Evolutionary conservation across 2,888 invertebrate genomes (phyloP), one percentile per base, ranked within the genome.

Genomic region (Aphodius sticticus): DNA sequence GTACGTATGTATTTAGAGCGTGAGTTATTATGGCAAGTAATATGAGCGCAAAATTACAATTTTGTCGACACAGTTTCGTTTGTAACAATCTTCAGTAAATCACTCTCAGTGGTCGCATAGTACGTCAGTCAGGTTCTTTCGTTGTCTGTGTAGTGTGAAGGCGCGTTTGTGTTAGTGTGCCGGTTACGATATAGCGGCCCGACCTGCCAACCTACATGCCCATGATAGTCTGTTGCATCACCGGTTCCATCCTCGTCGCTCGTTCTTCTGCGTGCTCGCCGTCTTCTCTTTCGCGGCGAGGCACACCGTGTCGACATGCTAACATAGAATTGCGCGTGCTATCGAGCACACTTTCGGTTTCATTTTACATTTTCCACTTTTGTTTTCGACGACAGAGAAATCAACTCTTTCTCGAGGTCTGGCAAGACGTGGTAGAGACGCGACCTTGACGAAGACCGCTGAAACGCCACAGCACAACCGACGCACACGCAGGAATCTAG

Each of bases 151-250:
- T 74, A 35, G 74, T 74, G 74, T 74, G 36, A 36, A 74, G 35
- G 74, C 74, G 36, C 74, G 36, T 35, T 74, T 74, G 74, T 74
- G 74, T 74, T 74, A 74, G 74, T 78, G 75, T 78, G 80, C 53
- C 80, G 78, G 80, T 82, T 84, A 84, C 83, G 83, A 82, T 83
- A 83, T 82, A 74, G 74, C 74, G 74, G 74, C 74, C 37, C 86
- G 86, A 86, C 86, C 86, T 85, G 85, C 84, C 86, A 87, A 87
- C 87, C 87, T 86, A 87, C 87, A 87, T 87, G 85, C 83, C 85
- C 86, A 86, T 86, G 86, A 86, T 86, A 84, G 85, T 86, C 84
- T 84, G 82, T 87, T 87, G 86, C 87, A 85, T 87, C 87, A 87
- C 82, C 82, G 76, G 81, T 77, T 78, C 75, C 16, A 26, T 76